Evolutionary conservation across 1,140 invertebrate species (phyloP), one percentile per base, ranked within the genome.

Genomic region (Papilio xuthus): DNA sequence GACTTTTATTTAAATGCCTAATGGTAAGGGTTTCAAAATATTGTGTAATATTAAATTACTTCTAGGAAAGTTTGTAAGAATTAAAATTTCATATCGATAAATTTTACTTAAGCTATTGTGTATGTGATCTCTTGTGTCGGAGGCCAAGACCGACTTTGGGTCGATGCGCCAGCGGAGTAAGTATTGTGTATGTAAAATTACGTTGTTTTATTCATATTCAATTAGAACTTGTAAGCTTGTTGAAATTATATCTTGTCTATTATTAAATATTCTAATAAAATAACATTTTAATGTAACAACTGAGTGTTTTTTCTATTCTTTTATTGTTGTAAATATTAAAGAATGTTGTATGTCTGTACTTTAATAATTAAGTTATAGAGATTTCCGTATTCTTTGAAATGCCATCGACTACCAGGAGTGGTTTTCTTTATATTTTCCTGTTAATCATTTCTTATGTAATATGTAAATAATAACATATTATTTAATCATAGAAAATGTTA

Each of bases 241-340:
- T 56, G n/a, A 23, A 23, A 56, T 56, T 56, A 56, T 56, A 7
- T 56, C 53, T 56, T 23, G n/a, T 20, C 0, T 56, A 20, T 56
- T 56, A 56, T 56, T 56, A 56, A 56, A 56, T 23, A 60, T 12
- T 13, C 3, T 26, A 26, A 60, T 60, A 23, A 60, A 26, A 26
- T 26, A 60, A 60, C 56, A 26, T 20, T 26, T 60, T 26, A 28
- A 26, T 23, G 56, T 60, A 28, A 26, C 23, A 26, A 26, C 20
- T 15, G 10, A 60, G 4, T 4, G 7, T 20, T 56, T 20, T 20
- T 60, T 26, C 4, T 60, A 26, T n/a, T n/a, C 56, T 60, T 23
- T 67, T 67, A 67, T 67, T 67, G 60, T 28, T 67, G 13, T 67
- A 67, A 67, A 67, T 18, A 28, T 32, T 67, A 67, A 60, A 67